Evolutionary conservation across 53 echinoderm and acorn worm species (phyloP).

Genomic region (Hippasteria phrygiana): DNA sequence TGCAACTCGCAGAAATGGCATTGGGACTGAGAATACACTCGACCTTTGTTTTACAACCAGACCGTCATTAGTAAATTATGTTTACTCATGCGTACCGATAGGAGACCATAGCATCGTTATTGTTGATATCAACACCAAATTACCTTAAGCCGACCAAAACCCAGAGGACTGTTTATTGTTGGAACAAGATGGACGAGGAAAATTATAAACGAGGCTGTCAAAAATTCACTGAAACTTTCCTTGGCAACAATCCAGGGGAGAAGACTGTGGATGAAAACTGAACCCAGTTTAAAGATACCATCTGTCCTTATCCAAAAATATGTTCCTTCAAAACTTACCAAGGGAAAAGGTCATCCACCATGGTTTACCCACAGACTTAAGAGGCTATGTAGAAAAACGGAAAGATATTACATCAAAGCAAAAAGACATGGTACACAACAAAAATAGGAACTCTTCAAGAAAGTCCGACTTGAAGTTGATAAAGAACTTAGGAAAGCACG

Average conservation of each 20-base stretch:
- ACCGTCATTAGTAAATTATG: background rate
- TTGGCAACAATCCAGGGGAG: background rate
- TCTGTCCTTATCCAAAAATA: constrained; percentile 26
- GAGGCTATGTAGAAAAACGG: constrained; percentile 56
- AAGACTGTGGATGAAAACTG: constrained; percentile 40
- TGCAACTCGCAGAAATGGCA: constrained; percentile 37
- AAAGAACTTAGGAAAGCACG: too few relatives aligned
- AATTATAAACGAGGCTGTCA: constrained; percentile 12
- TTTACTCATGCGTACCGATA: background rate
- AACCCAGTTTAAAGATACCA: constrained; percentile 17
- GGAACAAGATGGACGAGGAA: constrained; percentile 43
- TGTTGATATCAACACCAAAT: constrained; percentile 13
- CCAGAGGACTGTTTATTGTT: constrained; percentile 2
- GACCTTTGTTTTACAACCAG: constrained; percentile 52
- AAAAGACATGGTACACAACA: background rate
- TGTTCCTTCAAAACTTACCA: constrained; percentile 42
- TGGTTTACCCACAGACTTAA: constrained; percentile 63
- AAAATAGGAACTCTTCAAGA: constrained; percentile 45
- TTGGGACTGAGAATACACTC: constrained; percentile 49
- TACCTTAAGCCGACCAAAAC: constrained; percentile 34
- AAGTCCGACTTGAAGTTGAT: constrained; percentile 19
- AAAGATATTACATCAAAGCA: constrained; percentile 58
- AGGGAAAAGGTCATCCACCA: constrained; percentile 29
- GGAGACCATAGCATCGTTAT: constrained; percentile 28
- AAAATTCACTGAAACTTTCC: constrained; percentile 7